A percentile compares a stretch with the other conserved stretches of the same genome.
These are phyloP conservation scores for Megathymus violae DNA, from an alignment of 1,140 invertebrate species.

Conservation along the genomic window DNA sequence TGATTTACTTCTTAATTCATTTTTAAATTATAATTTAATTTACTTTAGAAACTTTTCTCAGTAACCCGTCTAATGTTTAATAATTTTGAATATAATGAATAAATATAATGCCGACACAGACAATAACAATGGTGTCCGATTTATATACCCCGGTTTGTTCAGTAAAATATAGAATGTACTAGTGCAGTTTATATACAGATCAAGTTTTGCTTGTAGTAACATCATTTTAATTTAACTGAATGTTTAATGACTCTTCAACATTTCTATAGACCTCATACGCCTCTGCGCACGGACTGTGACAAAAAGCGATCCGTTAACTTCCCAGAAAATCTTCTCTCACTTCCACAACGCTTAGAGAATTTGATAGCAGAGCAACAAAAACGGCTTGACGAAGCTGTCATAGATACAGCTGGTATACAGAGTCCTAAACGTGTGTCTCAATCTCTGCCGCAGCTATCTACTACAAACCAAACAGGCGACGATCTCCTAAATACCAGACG, in stretches of 20 bases:
- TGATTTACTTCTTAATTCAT: too few relatives aligned
- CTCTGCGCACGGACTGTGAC: slow-evolving; percentile 41
- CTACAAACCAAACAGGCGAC: slow-evolving; percentile 22
- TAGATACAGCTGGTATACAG: slow-evolving; percentile 53
- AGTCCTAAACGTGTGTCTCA: slow-evolving; percentile 49
- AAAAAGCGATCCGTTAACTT: slow-evolving; percentile 67
- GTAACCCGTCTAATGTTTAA: too few relatives aligned
- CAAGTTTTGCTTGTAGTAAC: too few relatives aligned
- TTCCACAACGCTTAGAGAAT: slow-evolving; percentile 65
- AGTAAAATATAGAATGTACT: too few relatives aligned
- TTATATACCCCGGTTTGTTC: too few relatives aligned
- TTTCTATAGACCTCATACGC: slow-evolving; percentile 45
- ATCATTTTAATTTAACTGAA: too few relatives aligned
- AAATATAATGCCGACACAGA: too few relatives aligned
- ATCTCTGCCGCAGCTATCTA: slow-evolving; percentile 55
- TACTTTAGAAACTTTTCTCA: too few relatives aligned
- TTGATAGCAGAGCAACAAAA: slow-evolving; percentile 65
- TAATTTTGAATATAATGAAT: too few relatives aligned
- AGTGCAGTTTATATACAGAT: too few relatives aligned
- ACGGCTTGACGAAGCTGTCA: slow-evolving; percentile 50
- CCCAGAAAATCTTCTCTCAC: slow-evolving; percentile 58
- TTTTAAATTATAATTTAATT: too few relatives aligned
- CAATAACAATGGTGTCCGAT: too few relatives aligned
- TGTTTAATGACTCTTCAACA: not conserved
- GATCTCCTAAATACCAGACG: slow-evolving; percentile 23